Percentiles rank a stretch among this genome's conserved stretches.
These are phyloP conservation scores for Pseudobourletiella spinata DNA, from an alignment of 1,140 invertebrate species.

Conservation along the genomic window DNA sequence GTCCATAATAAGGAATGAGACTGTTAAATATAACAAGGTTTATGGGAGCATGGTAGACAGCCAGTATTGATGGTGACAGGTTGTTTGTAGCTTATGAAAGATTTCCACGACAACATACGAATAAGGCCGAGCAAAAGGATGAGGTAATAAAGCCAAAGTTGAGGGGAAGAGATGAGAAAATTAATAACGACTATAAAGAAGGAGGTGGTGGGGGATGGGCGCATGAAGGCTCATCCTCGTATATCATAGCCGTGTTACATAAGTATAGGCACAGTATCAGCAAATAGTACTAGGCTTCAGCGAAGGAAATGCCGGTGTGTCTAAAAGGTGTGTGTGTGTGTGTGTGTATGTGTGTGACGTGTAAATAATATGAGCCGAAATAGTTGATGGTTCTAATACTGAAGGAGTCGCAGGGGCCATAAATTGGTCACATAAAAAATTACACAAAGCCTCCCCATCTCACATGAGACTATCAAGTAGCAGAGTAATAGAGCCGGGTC, in stretches of 20 bases:
- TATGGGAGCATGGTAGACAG: not conserved
- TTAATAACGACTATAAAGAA: constrained; percentile 22
- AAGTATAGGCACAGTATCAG: too few relatives aligned
- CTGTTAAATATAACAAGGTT: too few relatives aligned
- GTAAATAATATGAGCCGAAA: constrained; percentile 22
- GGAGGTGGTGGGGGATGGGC: not conserved
- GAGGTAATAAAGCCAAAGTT: constrained; percentile 19
- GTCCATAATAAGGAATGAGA: too few relatives aligned
- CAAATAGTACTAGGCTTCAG: too few relatives aligned
- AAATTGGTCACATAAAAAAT: constrained; percentile 17
- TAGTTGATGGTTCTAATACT: constrained; percentile 3
- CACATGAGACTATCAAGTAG: constrained; percentile 1
- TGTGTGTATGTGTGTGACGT: constrained; percentile 23
- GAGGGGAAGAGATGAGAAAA: constrained; percentile 19
- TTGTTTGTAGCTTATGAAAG: not conserved
- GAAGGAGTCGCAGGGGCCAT: constrained; percentile 5
- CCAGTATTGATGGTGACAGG: not conserved
- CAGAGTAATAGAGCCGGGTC: constrained; percentile 4
- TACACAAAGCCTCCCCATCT: too few relatives aligned
- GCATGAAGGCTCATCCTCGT: too few relatives aligned
- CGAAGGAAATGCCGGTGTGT: too few relatives aligned
- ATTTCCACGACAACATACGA: not conserved
- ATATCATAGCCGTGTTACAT: too few relatives aligned
- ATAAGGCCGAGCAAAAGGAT: not conserved
- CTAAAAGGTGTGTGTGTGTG: too few relatives aligned